Evolutionary conservation across 2,797 vertebrate species (phyloP).

Genomic region (Chromis chromis): DNA sequence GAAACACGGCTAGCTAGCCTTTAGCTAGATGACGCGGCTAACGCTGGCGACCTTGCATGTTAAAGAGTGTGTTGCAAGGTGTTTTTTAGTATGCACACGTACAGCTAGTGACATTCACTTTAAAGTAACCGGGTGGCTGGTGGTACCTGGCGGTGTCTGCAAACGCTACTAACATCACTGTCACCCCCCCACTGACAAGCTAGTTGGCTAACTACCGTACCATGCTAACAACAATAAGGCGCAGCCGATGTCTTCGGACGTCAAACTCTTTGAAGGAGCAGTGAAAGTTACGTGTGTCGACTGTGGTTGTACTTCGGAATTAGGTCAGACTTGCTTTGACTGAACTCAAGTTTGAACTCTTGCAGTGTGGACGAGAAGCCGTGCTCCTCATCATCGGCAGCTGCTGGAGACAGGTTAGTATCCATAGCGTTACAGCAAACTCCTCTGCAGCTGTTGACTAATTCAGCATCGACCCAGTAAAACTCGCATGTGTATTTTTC

Average conservation of each 20-base stretch:
- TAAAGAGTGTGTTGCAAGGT: fast-evolving
- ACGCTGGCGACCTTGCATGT: not conserved
- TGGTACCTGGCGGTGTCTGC: fast-evolving
- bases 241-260: not conserved
- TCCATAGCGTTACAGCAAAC: not conserved
- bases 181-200: not conserved
- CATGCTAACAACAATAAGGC: conserved; percentile 54
- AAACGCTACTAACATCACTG: not conserved
- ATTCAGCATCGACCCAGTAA: not conserved
- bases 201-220: conserved; percentile 40
- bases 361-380: conserved; percentile 84
- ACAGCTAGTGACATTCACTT: fast-evolving
- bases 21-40: conserved; percentile 37
- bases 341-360: not conserved
- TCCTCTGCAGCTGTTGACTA: not conserved
- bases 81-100: fast-evolving
- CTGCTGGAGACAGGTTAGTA: conserved; percentile 75
- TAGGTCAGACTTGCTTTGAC: not conserved
- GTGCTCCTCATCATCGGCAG: conserved; percentile 79
- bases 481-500: not conserved
- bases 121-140: fast-evolving
- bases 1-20: conserved; percentile 42
- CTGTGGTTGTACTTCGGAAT: not conserved
- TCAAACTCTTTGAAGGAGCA: not conserved
- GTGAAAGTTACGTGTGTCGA: not conserved